Percentiles rank a stretch among this genome's conserved stretches.
These are phyloP conservation scores for Acomys russatus DNA, from an alignment of 2,797 vertebrate genomes.

Conservation along the genomic window DNA sequence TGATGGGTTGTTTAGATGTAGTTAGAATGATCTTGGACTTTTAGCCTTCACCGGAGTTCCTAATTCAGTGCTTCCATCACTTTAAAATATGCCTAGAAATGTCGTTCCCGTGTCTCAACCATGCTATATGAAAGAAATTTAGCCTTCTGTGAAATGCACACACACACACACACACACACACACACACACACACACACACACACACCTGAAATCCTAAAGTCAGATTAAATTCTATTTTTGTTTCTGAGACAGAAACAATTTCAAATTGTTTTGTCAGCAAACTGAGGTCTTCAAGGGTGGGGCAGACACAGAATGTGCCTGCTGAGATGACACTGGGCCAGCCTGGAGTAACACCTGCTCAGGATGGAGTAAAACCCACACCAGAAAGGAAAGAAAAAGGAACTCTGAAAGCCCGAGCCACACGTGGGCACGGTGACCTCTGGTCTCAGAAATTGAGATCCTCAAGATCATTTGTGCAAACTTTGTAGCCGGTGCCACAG, in stretches of 20 bases:
- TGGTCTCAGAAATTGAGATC: background rate
- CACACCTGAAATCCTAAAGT: background rate
- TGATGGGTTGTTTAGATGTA: background rate
- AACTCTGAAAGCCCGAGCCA: background rate
- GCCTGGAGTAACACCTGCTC: background rate
- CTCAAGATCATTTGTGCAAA: background rate
- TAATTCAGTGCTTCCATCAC: no score
- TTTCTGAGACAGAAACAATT: constrained; percentile 35
- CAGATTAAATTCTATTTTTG: background rate
- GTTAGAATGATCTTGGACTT: background rate
- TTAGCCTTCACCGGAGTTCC: background rate
- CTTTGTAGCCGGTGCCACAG: background rate
- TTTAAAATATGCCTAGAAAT: background rate
- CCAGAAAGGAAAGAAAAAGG: background rate
- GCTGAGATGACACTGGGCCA: fast-evolving
- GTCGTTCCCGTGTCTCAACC: background rate
- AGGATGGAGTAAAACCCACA: no score
- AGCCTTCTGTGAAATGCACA: background rate
- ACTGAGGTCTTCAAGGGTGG: background rate
- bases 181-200: background rate
- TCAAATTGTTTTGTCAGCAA: background rate
- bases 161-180: background rate
- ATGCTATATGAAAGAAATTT: background rate
- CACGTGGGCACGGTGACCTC: fast-evolving
- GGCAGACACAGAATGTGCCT: background rate